Conservation (phyloP, 2,888 invertebrate species). For the Hecatera dysodea region DNA sequence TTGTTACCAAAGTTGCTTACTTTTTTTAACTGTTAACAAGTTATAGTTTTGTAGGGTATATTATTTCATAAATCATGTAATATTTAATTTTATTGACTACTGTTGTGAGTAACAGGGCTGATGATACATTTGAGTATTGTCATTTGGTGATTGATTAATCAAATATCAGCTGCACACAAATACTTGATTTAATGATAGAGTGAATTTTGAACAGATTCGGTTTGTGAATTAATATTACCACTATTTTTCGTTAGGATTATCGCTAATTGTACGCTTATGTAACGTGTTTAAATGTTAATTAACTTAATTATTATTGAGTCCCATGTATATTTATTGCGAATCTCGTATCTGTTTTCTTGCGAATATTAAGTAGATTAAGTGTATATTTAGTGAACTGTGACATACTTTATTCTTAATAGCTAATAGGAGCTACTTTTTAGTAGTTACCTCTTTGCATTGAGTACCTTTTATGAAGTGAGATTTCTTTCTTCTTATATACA, state of each 20-base stretch:
- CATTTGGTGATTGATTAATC: not conserved
- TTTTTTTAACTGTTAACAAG: not conserved
- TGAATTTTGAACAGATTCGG: not conserved
- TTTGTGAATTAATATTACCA: constrained; percentile 2
- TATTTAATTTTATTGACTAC: not conserved
- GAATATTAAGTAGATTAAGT: constrained; percentile 33
- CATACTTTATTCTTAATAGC: not conserved
- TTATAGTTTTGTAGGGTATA: not conserved
- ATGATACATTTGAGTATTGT: not conserved
- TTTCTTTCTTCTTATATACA: not conserved
- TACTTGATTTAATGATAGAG: not conserved
- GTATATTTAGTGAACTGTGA: constrained; percentile 22
- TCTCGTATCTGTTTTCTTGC: constrained; percentile 22
- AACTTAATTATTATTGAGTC: constrained; percentile 21
- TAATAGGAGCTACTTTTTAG: not conserved
- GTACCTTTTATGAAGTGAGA: not conserved
- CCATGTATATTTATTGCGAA: constrained; percentile 29
- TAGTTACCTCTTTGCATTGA: not conserved
- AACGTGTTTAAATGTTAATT: constrained; percentile 3
- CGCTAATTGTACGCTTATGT: not conserved
- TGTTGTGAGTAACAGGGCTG: not conserved
- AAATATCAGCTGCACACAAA: not conserved
- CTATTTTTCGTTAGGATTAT: not conserved
- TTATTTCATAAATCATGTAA: not conserved
- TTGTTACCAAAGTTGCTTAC: not conserved